A percentile compares a stretch with the other conserved stretches of the same genome.
Evolutionary conservation across 2,888 invertebrate species (phyloP).

Genomic region (Altica lythri): DNA sequence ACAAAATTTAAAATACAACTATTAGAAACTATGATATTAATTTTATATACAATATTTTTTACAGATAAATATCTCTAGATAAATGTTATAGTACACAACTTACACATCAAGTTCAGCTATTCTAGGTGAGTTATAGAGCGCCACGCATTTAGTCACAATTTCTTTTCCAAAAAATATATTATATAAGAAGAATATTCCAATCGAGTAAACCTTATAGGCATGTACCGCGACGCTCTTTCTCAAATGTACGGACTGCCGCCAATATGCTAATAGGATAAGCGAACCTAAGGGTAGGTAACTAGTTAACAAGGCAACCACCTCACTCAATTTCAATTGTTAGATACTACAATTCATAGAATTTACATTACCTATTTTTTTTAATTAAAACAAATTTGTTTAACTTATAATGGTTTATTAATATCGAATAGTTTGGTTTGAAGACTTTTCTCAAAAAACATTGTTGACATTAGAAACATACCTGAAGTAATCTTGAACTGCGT

Average conservation of each 20-base stretch:
- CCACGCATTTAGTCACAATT: conserved; percentile 10
- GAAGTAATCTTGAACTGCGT: too few relatives aligned
- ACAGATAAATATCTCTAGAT: conserved; percentile 51
- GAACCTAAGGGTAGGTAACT: conserved; percentile 35
- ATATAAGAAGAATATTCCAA: neutral
- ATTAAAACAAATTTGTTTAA: too few relatives aligned
- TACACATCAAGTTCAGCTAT: conserved; percentile 46
- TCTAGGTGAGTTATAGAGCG: conserved; percentile 27
- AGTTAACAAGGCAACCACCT: conserved; percentile 31
- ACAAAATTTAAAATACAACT: conserved; percentile 42
- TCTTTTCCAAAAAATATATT: conserved; percentile 8
- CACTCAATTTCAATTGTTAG: conserved; percentile 4
- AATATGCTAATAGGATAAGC: conserved; percentile 39
- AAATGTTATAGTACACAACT: conserved; percentile 51
- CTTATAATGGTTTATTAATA: neutral
- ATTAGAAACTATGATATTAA: conserved; percentile 48
- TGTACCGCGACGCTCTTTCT: conserved; percentile 19
- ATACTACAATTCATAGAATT: too few relatives aligned
- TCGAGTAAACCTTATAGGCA: conserved; percentile 1
- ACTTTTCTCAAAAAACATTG: too few relatives aligned
- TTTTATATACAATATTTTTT: conserved; percentile 51
- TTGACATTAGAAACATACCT: too few relatives aligned
- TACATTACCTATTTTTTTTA: too few relatives aligned
- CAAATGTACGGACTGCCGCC: conserved; percentile 48
- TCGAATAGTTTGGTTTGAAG: too few relatives aligned